Evolutionary conservation across 2,113 vertebrate genomes (phyloP).

Genomic region (Poicephalus gulielmi): DNA sequence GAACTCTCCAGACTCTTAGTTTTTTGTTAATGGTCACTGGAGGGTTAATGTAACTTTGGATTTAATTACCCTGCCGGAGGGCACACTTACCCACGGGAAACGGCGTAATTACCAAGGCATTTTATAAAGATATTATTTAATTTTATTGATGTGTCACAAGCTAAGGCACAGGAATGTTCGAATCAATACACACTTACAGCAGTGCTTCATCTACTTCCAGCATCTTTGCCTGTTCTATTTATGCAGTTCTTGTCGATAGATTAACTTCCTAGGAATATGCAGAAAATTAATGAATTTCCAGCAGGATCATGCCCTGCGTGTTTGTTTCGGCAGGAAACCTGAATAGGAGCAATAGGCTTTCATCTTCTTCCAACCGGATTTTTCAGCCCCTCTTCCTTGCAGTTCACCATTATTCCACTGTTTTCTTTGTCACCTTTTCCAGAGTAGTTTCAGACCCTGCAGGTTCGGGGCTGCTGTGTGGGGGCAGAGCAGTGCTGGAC

Average conservation of each 20-base stretch:
- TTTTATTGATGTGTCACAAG: constrained; percentile 68
- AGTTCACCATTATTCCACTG: not conserved
- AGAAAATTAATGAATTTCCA: constrained; percentile 63
- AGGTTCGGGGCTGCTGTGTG: not conserved
- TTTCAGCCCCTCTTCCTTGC: not conserved
- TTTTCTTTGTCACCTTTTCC: not conserved
- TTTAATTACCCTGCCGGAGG: constrained; percentile 55
- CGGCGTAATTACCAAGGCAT: constrained; percentile 54
- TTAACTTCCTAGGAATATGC: constrained; percentile 52
- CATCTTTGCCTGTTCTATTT: constrained; percentile 67
- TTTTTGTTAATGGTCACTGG: constrained; percentile 30
- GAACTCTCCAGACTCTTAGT: not conserved
- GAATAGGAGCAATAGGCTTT: not conserved
- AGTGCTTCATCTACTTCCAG: constrained; percentile 75
- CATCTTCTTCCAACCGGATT: not conserved
- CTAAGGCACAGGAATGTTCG: constrained; percentile 53
- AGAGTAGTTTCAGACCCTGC: not conserved
- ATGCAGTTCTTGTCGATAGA: constrained; percentile 74
- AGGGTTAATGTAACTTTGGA: constrained; percentile 60
- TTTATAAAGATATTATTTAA: constrained; percentile 79
- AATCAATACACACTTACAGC: constrained; percentile 66
- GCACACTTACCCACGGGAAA: constrained; percentile 7
- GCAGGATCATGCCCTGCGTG: constrained; percentile 11
- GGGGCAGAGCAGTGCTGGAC: not conserved
- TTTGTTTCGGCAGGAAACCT: constrained; percentile 21